Base-by-base conservation (phyloP, 2,888 invertebrate genomes). In the Tupiocoris notatus region DNA sequence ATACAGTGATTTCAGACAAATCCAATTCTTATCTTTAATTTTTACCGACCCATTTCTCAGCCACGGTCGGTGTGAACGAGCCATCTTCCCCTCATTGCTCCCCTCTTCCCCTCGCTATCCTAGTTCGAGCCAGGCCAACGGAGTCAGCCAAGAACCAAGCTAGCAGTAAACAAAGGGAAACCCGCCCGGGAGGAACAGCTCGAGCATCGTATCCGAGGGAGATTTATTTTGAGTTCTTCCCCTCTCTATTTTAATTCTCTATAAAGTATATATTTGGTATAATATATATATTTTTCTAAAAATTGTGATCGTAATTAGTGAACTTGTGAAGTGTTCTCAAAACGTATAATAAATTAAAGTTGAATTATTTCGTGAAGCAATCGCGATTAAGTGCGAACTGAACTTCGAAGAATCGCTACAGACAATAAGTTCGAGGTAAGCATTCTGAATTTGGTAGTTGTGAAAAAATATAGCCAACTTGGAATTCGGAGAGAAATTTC, bases 171-270 rank as follows among this genome's bases (percentile, higher is more conserved):
- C 67, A 67, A 67, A 67, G 67, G 21, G 67, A 1, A 67, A 56
- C 56, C 67, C 67, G 23, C 22, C 56, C 67, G 67, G 67, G 67
- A 67, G 67, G 67, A 67, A 54, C 67, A 67, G 67, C 39, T 39
- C 39, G 39, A 39, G 39, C 39, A 39, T 7, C n/a, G 12, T 7
- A 39, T 39, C 39, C 39, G 39, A 39, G 39, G 39, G 39, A 39
- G 39, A 39, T 39, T 39, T 39, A 39, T 39, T 39, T 39, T 39
- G 12, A 39, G 39, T 39, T 39, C 39, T 39, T 39, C 39, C 39
- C 39, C 39, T 39, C 39, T 39, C 39, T 7, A 39, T 3, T 39
- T 39, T 39, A 39, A 39, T 7, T 39, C 39, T 39, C 39, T 39
- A 39, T 3, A 39, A 39, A 39, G 39, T 39, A 39, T 39, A 39